Percentiles rank a stretch among this genome's conserved stretches.
These are phyloP conservation scores for Drosophila subobscura DNA, from an alignment of 1,140 invertebrate species.

Conservation along the genomic window DNA sequence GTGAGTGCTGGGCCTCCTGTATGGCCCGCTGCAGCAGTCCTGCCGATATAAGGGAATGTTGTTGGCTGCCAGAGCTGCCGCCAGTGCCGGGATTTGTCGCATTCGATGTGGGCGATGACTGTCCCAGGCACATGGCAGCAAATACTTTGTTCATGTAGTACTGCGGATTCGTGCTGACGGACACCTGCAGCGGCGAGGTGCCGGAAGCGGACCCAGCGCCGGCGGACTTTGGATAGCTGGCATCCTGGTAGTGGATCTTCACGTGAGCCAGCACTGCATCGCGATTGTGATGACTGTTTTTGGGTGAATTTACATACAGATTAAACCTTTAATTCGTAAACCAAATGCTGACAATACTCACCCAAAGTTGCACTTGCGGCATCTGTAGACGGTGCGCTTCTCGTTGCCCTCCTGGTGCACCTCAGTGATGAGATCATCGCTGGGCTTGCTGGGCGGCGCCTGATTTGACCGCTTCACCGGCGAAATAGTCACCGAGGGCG, in stretches of 20 bases:
- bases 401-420: slow-evolving; percentile 79
- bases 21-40: slow-evolving; percentile 74
- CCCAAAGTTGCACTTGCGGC: slow-evolving; percentile 93
- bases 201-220: slow-evolving; percentile 17
- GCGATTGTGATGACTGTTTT: slow-evolving; percentile 86
- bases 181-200: slow-evolving; percentile 74
- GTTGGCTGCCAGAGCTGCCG: slow-evolving; percentile 15
- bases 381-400: slow-evolving; percentile 89
- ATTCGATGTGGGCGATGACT: slow-evolving; percentile 47
- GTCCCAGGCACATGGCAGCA: slow-evolving; percentile 80
- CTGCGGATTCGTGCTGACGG: slow-evolving; percentile 67
- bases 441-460: slow-evolving; percentile 60
- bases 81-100: slow-evolving; percentile 3
- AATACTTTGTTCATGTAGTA: slow-evolving; percentile 82
- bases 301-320: neutral
- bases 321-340: neutral
- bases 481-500: slow-evolving; percentile 84
- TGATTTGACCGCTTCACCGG: slow-evolving; percentile 64
- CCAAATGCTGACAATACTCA: slow-evolving; percentile 60
- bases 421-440: slow-evolving; percentile 77
- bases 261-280: slow-evolving; percentile 88
- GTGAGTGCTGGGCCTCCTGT: slow-evolving; percentile 71
- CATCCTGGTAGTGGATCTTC: slow-evolving; percentile 86
- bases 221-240: slow-evolving; percentile 63
- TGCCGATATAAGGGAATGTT: slow-evolving; percentile 70